Conservation (phyloP, 2,888 invertebrate species). For the Drosophila kuntzei region DNA sequence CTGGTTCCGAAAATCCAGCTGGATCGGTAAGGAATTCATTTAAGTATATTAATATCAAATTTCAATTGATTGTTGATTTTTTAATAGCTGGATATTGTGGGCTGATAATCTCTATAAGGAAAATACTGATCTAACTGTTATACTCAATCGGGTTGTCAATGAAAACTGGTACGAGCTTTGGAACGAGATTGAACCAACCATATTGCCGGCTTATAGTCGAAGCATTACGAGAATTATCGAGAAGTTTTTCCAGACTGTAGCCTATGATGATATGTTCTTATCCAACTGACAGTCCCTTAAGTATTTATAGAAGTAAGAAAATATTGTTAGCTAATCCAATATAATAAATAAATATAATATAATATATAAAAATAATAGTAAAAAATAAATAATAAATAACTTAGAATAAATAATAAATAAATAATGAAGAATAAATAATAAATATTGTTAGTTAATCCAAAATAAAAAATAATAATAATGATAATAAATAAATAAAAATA, state of each 20-base stretch:
- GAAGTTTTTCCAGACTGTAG: not conserved
- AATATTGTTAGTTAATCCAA: too few relatives aligned
- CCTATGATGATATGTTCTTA: conserved; percentile 56
- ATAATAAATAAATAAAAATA: too few relatives aligned
- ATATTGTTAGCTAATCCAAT: too few relatives aligned
- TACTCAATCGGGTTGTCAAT: conserved; percentile 41
- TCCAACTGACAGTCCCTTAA: not conserved
- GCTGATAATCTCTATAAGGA: conserved; percentile 40
- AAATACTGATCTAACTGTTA: conserved; percentile 39
- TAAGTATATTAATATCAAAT: not conserved
- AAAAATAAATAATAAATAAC: too few relatives aligned
- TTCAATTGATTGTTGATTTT: not conserved
- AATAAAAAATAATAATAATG: too few relatives aligned
- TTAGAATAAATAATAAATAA: too few relatives aligned
- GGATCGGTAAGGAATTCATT: conserved; percentile 31
- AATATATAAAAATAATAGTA: too few relatives aligned
- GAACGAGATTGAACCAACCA: conserved; percentile 40
- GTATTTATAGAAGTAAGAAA: not conserved
- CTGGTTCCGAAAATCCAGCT: conserved; percentile 15
- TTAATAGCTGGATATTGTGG: conserved; percentile 33
- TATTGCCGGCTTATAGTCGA: conserved; percentile 30
- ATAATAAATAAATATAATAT: too few relatives aligned
- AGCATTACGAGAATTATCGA: conserved; percentile 6
- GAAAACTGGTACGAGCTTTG: conserved; percentile 45
- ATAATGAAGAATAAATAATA: too few relatives aligned